Conservation (phyloP, 2,113 vertebrate genomes). For the Stegostoma tigrinum region DNA sequence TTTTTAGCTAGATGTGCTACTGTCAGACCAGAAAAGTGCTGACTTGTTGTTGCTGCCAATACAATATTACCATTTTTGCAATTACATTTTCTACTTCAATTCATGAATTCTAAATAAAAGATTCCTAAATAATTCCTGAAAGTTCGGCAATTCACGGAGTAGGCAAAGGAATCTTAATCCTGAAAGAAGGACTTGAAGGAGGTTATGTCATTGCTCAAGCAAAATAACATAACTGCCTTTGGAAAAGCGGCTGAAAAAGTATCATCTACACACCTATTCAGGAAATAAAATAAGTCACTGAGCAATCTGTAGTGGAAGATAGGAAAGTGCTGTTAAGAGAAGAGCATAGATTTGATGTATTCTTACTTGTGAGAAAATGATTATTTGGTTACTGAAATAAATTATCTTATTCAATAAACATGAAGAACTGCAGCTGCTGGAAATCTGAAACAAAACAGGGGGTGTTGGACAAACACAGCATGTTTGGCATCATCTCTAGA, state of each 20-base stretch:
- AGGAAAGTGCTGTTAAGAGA: neutral
- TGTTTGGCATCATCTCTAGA: too few relatives aligned
- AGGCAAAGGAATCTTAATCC: neutral
- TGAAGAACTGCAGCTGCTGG: too few relatives aligned
- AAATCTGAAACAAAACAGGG: too few relatives aligned
- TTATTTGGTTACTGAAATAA: neutral
- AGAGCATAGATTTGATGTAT: too few relatives aligned
- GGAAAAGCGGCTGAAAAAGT: neutral
- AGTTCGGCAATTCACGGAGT: neutral
- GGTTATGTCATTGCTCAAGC: too few relatives aligned
- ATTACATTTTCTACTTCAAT: neutral
- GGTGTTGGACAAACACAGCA: too few relatives aligned
- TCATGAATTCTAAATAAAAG: too few relatives aligned
- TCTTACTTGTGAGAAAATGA: neutral
- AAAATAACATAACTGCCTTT: neutral
- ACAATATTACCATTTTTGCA: neutral
- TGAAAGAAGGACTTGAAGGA: neutral
- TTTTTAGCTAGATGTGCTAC: too few relatives aligned
- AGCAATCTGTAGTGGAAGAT: neutral
- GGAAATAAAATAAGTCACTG: neutral
- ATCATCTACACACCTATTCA: too few relatives aligned
- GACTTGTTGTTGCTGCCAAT: neutral
- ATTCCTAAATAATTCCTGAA: neutral
- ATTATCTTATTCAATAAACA: neutral
- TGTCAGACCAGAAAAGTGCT: too few relatives aligned